Evolutionary conservation across 2,113 vertebrate species (phyloP).

Genomic region (Pseudonaja textilis): DNA sequence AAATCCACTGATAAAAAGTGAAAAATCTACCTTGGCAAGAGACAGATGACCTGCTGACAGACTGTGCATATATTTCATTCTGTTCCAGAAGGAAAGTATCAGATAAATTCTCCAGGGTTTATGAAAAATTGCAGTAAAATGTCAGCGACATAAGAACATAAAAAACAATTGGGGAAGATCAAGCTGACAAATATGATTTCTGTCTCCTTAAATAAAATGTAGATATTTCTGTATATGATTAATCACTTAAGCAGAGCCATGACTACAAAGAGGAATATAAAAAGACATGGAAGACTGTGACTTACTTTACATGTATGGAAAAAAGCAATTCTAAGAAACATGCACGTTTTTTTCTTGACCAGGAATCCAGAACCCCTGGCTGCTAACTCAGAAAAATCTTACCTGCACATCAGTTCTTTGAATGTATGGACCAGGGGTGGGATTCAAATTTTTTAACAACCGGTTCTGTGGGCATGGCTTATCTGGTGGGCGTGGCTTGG

Average conservation of each 20-base stretch:
- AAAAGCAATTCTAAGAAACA: background rate
- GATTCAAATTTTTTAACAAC: too few species aligned
- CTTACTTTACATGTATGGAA: background rate
- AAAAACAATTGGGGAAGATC: conserved; percentile 43
- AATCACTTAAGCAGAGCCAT: conserved; percentile 3
- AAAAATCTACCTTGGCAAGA: conserved; percentile 70
- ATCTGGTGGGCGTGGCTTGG: too few species aligned
- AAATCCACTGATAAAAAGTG: conserved; percentile 68
- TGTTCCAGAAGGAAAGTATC: conserved; percentile 48
- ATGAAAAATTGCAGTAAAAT: conserved; percentile 57
- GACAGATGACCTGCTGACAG: conserved; percentile 68
- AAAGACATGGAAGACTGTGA: background rate
- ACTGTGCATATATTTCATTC: conserved; percentile 60
- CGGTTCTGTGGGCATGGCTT: too few species aligned
- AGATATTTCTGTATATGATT: conserved; percentile 25
- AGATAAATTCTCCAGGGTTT: conserved; percentile 54
- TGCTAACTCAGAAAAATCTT: background rate
- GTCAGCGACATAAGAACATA: conserved; percentile 56
- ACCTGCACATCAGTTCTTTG: background rate
- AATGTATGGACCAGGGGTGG: background rate
- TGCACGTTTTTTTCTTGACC: background rate
- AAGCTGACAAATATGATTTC: conserved; percentile 29
- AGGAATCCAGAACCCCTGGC: background rate
- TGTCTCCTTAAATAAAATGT: conserved; percentile 35
- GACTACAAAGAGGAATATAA: conserved; percentile 2